phyloP scores from a whole-genome alignment of 2,797 vertebrate genomes.

The Echeneis naucrates region DNA sequence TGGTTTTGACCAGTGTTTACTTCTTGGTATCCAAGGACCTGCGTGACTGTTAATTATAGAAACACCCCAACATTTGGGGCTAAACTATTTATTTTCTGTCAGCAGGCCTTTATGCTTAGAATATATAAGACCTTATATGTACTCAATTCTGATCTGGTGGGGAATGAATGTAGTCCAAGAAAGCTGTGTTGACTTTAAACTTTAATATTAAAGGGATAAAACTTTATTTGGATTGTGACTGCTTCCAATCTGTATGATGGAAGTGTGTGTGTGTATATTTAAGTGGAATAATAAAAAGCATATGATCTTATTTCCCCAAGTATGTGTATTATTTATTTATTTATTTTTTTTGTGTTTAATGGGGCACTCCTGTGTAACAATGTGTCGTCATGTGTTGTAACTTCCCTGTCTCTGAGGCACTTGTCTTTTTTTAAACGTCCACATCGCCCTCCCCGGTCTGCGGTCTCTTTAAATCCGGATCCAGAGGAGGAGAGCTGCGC shows the following conservation, averaged over 20 bases:
- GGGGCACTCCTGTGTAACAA: background rate
- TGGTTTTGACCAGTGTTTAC: constrained; percentile 62
- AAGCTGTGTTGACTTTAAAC: constrained; percentile 14
- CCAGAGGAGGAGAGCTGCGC: constrained; percentile 63
- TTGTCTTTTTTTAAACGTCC: constrained; percentile 41
- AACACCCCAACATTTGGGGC: constrained; percentile 54
- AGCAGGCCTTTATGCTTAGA: constrained; percentile 26
- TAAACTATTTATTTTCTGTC: constrained; percentile 52
- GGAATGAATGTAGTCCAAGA: background rate
- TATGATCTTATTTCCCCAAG: background rate
- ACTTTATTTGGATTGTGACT: background rate
- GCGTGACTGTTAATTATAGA: constrained; percentile 69
- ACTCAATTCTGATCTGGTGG: constrained; percentile 22
- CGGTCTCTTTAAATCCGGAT: constrained; percentile 84
- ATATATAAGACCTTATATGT: constrained; percentile 48
- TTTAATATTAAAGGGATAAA: background rate
- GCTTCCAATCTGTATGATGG: background rate
- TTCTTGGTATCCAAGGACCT: constrained; percentile 68
- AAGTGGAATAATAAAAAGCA: background rate
- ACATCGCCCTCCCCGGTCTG: constrained; percentile 58
- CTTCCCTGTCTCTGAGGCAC: constrained; percentile 1
- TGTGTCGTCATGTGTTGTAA: background rate
- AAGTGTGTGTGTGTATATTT: too few species aligned
- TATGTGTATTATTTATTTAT: background rate
- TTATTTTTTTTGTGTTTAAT: background rate